A percentile compares a stretch with the other conserved stretches of the same genome.
These are phyloP conservation scores for Polyploca ridens DNA, from an alignment of 2,888 invertebrate genomes.

Conservation along the genomic window DNA sequence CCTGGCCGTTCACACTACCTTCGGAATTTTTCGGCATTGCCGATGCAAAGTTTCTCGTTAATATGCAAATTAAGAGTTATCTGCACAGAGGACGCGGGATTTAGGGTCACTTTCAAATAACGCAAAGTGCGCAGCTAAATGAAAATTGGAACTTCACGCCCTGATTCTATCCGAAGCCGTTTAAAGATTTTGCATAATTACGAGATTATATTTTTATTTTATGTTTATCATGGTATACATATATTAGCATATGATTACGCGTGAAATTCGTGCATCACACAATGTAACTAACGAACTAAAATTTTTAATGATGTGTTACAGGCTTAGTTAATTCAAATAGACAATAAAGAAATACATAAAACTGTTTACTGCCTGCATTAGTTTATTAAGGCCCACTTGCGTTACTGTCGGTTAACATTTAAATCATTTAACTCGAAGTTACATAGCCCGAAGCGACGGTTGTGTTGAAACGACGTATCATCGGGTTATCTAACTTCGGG, in stretches of 20 bases:
- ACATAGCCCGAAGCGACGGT: too few species aligned
- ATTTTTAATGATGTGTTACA: slow-evolving; percentile 64
- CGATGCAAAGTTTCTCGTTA: slow-evolving; percentile 82
- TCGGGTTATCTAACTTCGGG: too few species aligned
- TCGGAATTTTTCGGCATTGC: slow-evolving; percentile 75
- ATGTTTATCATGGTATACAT: slow-evolving; percentile 58
- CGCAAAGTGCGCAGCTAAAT: slow-evolving; percentile 59
- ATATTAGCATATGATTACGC: slow-evolving; percentile 63
- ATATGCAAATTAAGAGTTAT: slow-evolving; percentile 82
- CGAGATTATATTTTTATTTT: slow-evolving; percentile 64
- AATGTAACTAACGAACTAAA: slow-evolving; percentile 58
- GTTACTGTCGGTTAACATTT: too few species aligned
- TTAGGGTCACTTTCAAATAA: slow-evolving; percentile 71
- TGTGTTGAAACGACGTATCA: too few species aligned
- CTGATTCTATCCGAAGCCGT: slow-evolving; percentile 66
- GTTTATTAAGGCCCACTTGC: slow-evolving; percentile 41
- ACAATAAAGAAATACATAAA: slow-evolving; percentile 67
- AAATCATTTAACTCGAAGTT: too few species aligned
- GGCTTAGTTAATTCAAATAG: slow-evolving; percentile 65
- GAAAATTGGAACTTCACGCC: slow-evolving; percentile 68
- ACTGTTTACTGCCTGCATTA: slow-evolving; percentile 59
- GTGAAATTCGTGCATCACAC: slow-evolving; percentile 55
- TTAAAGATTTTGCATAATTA: slow-evolving; percentile 74
- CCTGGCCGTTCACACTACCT: slow-evolving; percentile 76
- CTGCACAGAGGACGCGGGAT: slow-evolving; percentile 69